phyloP scores from a whole-genome alignment of 2,113 vertebrate species.

The Heteronetta atricapilla region DNA sequence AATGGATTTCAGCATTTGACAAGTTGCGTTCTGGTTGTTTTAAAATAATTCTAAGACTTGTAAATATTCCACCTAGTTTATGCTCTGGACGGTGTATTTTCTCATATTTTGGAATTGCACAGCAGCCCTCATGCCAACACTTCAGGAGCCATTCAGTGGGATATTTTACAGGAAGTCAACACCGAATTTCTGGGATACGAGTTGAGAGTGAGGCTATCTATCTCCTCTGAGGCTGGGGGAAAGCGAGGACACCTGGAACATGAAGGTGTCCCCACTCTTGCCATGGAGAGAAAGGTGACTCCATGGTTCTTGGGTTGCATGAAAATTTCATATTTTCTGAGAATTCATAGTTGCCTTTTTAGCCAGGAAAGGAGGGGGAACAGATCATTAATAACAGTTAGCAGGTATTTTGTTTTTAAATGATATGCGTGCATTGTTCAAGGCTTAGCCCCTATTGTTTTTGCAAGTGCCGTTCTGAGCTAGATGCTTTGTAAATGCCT shows the following conservation, averaged over 20 bases:
- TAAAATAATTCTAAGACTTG: neutral
- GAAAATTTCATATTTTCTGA: neutral
- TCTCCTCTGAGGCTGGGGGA: neutral
- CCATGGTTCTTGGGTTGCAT: rapidly evolving
- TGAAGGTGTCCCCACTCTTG: rapidly evolving
- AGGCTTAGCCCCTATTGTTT: neutral
- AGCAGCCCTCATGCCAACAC: rapidly evolving
- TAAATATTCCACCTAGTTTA: neutral
- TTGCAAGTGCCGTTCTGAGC: neutral
- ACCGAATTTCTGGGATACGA: neutral
- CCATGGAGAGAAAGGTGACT: too few relatives aligned
- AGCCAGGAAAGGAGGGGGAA: neutral
- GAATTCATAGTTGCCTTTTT: rapidly evolving
- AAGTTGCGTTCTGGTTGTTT: neutral
- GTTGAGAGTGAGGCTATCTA: neutral
- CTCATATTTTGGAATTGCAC: neutral
- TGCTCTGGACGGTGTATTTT: neutral
- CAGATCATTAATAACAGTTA: neutral
- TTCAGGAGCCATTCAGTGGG: neutral
- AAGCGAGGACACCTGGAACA: rapidly evolving
- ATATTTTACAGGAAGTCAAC: neutral
- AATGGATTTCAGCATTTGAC: neutral
- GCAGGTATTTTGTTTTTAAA: neutral
- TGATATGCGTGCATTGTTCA: rapidly evolving
- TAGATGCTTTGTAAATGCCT: neutral